Evolutionary conservation across 1,140 invertebrate genomes (phyloP), one percentile per base, ranked within the genome.

Genomic region (Brachionus rubens): DNA sequence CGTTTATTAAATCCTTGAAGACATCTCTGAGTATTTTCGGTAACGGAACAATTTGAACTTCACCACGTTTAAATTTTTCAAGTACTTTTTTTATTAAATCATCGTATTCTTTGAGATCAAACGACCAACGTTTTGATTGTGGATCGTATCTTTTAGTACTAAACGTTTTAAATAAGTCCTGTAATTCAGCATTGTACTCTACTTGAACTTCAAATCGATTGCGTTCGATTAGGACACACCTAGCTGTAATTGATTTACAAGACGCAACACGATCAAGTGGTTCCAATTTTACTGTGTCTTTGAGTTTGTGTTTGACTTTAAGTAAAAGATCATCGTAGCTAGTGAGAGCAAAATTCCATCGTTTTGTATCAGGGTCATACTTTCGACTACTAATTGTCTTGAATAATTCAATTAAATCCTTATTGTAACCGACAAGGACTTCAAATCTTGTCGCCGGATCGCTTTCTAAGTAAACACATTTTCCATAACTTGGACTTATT

Each of bases 81-180:
- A 6, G n/a, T 21, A 76, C 26, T 48, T 46, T 43, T 62, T 76
- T 59, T 1, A 54, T 36, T 36, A 59, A 56, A 14, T 56, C 10
- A n/a, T 76, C 50, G 47, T 76, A 56, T n/a, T 76, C 50, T 56
- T 56, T 59, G 1, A 76, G 12, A 43, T 76, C 48, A 47, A 76
- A 56, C 1, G 36, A 46, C 72, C 72, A 76, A 41, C 40, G 28
- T 76, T 43, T 54, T 28, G 48, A 36, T 4, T 76, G 36, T 10
- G 72, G 36, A 36, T 76, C 72, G 47, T 76, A 76, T 4, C 46
- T 19, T 26, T 48, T 56, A 3, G 50, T 40, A 14, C 2, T 33
- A 5, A 72, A 16, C 26, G 46, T 40, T 40, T 72, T 72, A 16
- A 72, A 72, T 40, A 72, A 16, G n/a, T 72, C 68, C 26, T 72